Base-by-base conservation (phyloP, 2,797 vertebrate species). In the Sorex maritimensis region DNA sequence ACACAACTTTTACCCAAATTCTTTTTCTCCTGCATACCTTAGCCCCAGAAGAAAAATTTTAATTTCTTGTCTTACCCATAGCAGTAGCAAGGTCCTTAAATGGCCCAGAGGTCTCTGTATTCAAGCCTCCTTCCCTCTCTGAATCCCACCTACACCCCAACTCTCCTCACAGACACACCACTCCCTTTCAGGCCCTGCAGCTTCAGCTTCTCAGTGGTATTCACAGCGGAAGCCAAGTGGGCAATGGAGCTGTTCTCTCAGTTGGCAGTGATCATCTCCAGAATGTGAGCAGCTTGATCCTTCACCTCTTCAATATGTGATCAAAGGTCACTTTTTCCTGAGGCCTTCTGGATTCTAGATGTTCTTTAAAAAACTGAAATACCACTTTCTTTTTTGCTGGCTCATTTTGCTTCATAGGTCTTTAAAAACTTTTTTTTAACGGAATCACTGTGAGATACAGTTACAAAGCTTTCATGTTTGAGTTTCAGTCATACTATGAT, bases 211-310 rank as follows among this genome's bases (percentile, higher is more conserved):
- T 46, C 12, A 44, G n/a, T 67, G 19, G 28, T 26, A 15, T 49
- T 80, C 58, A 61, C 2, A 17, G 26, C 11, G 6, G 49, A 73
- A 63, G 52, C 65, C 73, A 65, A 79, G 34, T 34, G 67, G 34
- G 23, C 2, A 2, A 23, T 4, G 2, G 0, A 38, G 11, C 67
- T 49, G 10, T 34, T 46, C 19, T 24, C 19, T 15, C 1, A 3
- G 19, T 12, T 68, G n/a, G 38, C 46, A 38, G 68, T 5, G 46
- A 38, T 19, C 61, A 23, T 5, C 26, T 41, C 68, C 26, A 9
- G 8, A 41, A 49, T 38, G 11, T 68, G 80, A n/a, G 4, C 2
- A 12, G 24, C 52, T 49, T 26, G 49, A 30, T 41, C 41, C 52
- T 63, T 75, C 4, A 38, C 26, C 0, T n/a, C 52, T 7, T 46